Evolutionary conservation across 2,113 vertebrate species (phyloP).

Genomic region (Xiphophorus hellerii): DNA sequence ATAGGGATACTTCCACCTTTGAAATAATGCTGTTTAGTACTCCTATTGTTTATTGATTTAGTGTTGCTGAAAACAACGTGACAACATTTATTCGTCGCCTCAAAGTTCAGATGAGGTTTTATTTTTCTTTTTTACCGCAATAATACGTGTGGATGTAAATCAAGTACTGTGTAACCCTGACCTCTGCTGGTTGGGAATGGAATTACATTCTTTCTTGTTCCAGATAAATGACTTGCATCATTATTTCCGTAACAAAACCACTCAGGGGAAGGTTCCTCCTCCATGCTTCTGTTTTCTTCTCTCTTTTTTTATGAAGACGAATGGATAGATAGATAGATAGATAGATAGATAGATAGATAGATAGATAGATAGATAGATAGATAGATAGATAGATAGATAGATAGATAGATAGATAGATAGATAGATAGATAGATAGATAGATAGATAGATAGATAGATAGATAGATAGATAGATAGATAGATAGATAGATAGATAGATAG

Average conservation of each 20-base stretch:
- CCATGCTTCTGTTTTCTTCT: not conserved
- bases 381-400: slow-evolving; percentile 16
- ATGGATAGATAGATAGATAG: not conserved
- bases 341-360: slow-evolving; percentile 14
- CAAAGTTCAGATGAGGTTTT: not conserved
- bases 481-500: no score
- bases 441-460: no score
- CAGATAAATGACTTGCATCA: slow-evolving; percentile 4
- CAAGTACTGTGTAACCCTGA: slow-evolving; percentile 31
- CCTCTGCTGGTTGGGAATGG: slow-evolving; percentile 29
- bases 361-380: slow-evolving; percentile 16
- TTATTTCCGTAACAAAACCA: slow-evolving; percentile 2
- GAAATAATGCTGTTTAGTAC: not conserved
- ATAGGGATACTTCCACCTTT: not conserved
- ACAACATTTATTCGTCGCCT: not conserved
- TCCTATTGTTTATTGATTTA: not conserved
- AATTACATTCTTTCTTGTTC: not conserved
- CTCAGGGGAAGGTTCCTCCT: not conserved
- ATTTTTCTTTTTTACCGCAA: not conserved
- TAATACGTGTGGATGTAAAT: accelerated
- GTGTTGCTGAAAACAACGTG: not conserved
- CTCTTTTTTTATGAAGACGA: not conserved
- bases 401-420: slow-evolving; percentile 9
- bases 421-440: not conserved
- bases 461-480: no score